These are phyloP conservation scores for Rhabdornis inornatus DNA, from an alignment of 2,113 vertebrate species.

Conservation along the genomic window DNA sequence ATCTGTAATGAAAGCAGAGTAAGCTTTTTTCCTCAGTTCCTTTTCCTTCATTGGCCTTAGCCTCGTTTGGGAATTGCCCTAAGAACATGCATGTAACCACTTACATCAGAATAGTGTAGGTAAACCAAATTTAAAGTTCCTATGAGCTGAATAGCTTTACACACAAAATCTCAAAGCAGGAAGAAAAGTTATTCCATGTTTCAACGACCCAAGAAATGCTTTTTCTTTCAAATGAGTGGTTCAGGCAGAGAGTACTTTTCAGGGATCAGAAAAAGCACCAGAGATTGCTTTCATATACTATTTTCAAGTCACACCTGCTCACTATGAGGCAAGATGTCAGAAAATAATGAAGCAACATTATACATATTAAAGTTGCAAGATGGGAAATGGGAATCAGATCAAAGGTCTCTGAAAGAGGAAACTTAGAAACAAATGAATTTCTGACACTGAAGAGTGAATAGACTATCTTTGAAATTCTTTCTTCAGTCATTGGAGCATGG, in stretches of 20 bases:
- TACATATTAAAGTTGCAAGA: conserved; percentile 59
- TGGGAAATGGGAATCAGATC: conserved; percentile 62
- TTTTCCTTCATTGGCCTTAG: background rate
- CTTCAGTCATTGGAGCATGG: background rate
- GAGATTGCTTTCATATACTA: conserved; percentile 65
- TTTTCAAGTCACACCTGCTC: conserved; percentile 69
- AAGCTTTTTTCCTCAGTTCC: background rate
- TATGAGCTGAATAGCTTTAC: background rate
- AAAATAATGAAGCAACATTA: conserved; percentile 72
- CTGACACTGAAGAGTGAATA: conserved; percentile 16
- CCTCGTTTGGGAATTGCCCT: background rate
- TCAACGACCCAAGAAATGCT: background rate
- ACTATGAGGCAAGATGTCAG: conserved; percentile 68
- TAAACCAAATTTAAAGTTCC: background rate
- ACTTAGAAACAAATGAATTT: conserved; percentile 64
- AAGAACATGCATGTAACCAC: background rate
- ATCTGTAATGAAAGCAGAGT: background rate
- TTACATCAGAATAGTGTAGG: background rate
- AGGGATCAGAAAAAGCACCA: background rate
- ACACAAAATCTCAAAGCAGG: background rate
- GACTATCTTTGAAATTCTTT: conserved; percentile 39
- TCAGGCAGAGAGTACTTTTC: conserved; percentile 47
- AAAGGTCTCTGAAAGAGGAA: conserved; percentile 68
- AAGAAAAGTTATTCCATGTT: background rate
- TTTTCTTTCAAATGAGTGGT: conserved; percentile 24